Percentiles rank a stretch among this genome's conserved stretches.
These are phyloP conservation scores for Hirundichthys speculiger DNA, from an alignment of 2,113 vertebrate genomes.

Conservation along the genomic window DNA sequence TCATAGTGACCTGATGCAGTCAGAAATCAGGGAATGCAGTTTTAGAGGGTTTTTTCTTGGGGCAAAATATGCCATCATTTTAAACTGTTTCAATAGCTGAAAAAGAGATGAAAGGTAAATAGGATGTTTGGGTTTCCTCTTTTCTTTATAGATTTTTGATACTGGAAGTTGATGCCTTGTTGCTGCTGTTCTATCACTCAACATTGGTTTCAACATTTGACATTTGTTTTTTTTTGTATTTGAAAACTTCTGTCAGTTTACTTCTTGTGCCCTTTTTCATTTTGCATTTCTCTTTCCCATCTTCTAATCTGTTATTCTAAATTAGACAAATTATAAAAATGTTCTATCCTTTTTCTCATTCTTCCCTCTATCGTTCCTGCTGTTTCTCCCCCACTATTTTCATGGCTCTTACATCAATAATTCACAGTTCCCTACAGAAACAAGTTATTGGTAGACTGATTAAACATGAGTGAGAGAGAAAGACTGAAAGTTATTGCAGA, in stretches of 20 bases:
- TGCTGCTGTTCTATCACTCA: no score
- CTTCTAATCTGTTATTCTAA: conserved; percentile 26
- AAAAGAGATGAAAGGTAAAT: no score
- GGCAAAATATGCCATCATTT: not conserved
- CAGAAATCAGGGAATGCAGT: no score
- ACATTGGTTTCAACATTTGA: no score
- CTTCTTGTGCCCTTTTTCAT: not conserved
- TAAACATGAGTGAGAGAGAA: conserved; percentile 56
- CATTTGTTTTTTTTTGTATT: no score
- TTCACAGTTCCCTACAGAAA: conserved; percentile 73
- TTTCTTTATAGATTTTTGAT: conserved; percentile 9
- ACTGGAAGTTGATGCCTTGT: conserved; percentile 1
- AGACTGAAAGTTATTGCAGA: conserved; percentile 12
- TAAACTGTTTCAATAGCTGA: not conserved
- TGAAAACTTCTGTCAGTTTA: conserved; percentile 5
- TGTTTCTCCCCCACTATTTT: conserved; percentile 59
- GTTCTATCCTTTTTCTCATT: conserved; percentile 27
- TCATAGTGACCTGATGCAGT: no score
- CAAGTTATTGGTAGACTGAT: conserved; percentile 69
- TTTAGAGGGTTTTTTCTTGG: no score
- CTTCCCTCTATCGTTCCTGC: conserved; percentile 35
- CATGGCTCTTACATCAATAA: conserved; percentile 74
- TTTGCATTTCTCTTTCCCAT: conserved; percentile 3
- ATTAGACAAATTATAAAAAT: conserved; percentile 29
- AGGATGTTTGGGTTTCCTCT: not conserved